phyloP scores from a whole-genome alignment of 2,888 invertebrate species.

The Lithophane ornitopus region DNA sequence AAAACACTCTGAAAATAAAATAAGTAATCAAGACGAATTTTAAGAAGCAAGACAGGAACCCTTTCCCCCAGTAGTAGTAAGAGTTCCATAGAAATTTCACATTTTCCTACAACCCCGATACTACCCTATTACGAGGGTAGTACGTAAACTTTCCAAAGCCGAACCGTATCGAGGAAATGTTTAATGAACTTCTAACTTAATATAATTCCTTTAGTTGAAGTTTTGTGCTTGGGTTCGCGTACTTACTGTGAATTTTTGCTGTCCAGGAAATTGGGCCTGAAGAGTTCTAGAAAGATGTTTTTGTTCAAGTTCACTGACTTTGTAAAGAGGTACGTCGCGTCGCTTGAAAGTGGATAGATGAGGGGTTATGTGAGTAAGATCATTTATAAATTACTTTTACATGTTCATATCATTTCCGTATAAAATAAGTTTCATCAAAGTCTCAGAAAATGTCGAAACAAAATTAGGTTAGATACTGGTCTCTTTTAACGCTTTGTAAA shows the following conservation, averaged over 20 bases:
- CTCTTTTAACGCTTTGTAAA: no score
- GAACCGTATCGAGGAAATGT: conserved; percentile 64
- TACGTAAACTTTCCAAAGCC: conserved; percentile 60
- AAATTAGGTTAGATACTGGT: no score
- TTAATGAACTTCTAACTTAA: conserved; percentile 67
- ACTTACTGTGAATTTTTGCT: conserved; percentile 51
- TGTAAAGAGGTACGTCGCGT: conserved; percentile 3
- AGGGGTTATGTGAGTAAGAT: background rate
- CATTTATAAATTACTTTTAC: background rate
- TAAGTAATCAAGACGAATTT: background rate
- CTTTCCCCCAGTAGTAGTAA: background rate
- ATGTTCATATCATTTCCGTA: no score
- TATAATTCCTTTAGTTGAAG: conserved; percentile 59
- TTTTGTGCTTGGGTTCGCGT: conserved; percentile 45
- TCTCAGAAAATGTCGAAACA: background rate
- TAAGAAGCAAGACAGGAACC: background rate
- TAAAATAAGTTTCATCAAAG: background rate
- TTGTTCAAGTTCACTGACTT: conserved; percentile 24
- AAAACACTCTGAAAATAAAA: background rate
- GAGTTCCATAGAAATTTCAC: conserved; percentile 52
- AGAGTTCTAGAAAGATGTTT: conserved; percentile 18
- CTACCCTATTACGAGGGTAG: conserved; percentile 58
- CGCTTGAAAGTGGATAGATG: background rate
- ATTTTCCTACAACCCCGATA: conserved; percentile 54
- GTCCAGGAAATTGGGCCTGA: conserved; percentile 46